Percentiles rank a stretch among this genome's conserved stretches.
phyloP scores from a whole-genome alignment of 2,888 invertebrate genomes.

The Macrophya alboannulata region DNA sequence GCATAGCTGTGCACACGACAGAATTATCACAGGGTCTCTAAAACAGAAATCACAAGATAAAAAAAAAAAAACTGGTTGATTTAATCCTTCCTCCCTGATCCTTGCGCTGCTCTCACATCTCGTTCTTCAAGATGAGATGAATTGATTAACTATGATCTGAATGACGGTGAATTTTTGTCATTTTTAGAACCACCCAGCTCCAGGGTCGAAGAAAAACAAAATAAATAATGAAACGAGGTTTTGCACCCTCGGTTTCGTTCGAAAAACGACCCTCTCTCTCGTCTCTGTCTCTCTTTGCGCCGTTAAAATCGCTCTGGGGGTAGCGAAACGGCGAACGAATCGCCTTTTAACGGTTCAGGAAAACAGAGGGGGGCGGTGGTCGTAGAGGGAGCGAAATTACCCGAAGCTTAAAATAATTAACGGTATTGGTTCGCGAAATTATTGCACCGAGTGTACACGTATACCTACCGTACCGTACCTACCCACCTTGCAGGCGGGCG shows the following conservation, averaged over 20 bases:
- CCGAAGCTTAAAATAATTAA: conserved; percentile 55
- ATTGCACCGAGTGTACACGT: conserved; percentile 42
- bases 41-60: not conserved
- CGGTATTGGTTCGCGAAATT: conserved; percentile 51
- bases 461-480: too few relatives aligned
- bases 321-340: conserved; percentile 47
- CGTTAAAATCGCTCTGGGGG: conserved; percentile 36
- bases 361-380: not conserved
- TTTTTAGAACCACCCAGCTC: too few relatives aligned
- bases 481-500: not conserved
- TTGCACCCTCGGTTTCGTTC: conserved; percentile 14
- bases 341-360: conserved; percentile 49
- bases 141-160: too few relatives aligned
- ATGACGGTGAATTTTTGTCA: too few relatives aligned
- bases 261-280: not conserved
- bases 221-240: not conserved
- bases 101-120: too few relatives aligned
- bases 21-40: not conserved
- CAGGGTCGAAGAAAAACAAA: not conserved
- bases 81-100: not conserved
- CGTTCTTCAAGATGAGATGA: too few relatives aligned
- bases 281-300: not conserved
- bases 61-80: not conserved
- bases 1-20: too few relatives aligned
- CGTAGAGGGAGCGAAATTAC: conserved; percentile 28